Evolutionary conservation across 2,797 vertebrate genomes (phyloP).

Genomic region (Sandelia bainsii): DNA sequence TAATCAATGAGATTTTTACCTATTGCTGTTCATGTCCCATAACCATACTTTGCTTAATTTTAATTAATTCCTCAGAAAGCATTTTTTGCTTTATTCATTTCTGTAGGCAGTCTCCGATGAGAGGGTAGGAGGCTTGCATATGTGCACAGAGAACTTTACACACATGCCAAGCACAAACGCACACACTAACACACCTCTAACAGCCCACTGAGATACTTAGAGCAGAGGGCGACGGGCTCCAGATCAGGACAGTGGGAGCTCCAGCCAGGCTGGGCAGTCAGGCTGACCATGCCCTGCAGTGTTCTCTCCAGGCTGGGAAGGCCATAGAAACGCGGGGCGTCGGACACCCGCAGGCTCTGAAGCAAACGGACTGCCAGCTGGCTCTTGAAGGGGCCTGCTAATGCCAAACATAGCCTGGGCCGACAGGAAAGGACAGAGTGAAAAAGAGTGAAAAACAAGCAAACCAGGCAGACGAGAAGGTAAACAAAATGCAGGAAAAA

Average conservation of each 20-base stretch:
- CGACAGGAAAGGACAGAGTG: slow-evolving; percentile 41
- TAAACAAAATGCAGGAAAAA: not conserved
- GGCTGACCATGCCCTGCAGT: slow-evolving; percentile 90
- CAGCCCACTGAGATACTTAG: slow-evolving; percentile 92
- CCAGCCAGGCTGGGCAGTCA: slow-evolving; percentile 92
- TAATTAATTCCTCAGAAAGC: slow-evolving; percentile 78
- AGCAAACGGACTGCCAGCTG: slow-evolving; percentile 92
- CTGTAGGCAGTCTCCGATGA: slow-evolving; percentile 46
- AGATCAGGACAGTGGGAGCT: slow-evolving; percentile 85
- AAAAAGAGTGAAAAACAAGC: slow-evolving; percentile 25
- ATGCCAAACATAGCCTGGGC: slow-evolving; percentile 87
- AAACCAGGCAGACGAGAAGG: slow-evolving; percentile 45
- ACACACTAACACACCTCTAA: slow-evolving; percentile 86
- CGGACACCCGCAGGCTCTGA: slow-evolving; percentile 91
- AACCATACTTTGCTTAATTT: slow-evolving; percentile 67
- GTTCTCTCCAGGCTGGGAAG: slow-evolving; percentile 95
- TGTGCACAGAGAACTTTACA: slow-evolving; percentile 22
- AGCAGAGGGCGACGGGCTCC: slow-evolving; percentile 87
- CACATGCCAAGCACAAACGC: slow-evolving; percentile 6
- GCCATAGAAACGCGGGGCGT: slow-evolving; percentile 95
- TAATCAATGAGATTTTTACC: slow-evolving; percentile 70
- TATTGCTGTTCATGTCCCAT: slow-evolving; percentile 68
- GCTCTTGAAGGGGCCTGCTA: slow-evolving; percentile 88
- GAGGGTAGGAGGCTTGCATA: slow-evolving; percentile 25
- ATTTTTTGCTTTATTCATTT: slow-evolving; percentile 56